These are phyloP conservation scores for Centropus unirufus DNA, from an alignment of 2,113 vertebrate genomes.

Conservation along the genomic window DNA sequence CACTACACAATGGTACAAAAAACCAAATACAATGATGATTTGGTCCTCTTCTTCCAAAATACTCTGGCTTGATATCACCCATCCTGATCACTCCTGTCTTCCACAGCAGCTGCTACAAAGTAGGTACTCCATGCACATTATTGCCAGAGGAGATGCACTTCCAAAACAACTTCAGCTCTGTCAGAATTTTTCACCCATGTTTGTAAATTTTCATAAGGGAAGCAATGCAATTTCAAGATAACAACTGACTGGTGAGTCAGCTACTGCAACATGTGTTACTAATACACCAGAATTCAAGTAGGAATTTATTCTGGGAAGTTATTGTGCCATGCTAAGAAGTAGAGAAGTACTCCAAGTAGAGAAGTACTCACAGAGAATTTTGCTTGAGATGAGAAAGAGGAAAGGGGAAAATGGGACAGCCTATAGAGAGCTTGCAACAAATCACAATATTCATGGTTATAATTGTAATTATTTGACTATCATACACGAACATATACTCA, in stretches of 20 bases:
- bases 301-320: background rate
- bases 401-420: background rate
- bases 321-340: background rate
- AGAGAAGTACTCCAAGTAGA: background rate
- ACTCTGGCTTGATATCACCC: background rate
- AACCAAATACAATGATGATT: background rate
- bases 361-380: background rate
- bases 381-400: background rate
- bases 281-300: background rate
- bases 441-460: background rate
- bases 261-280: background rate
- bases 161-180: background rate
- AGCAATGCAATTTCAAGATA: background rate
- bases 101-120: background rate
- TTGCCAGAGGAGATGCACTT: background rate
- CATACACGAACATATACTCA: background rate
- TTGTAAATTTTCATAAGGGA: background rate
- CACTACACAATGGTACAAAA: background rate
- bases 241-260: background rate
- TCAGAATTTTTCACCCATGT: background rate
- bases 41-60: background rate
- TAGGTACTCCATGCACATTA: fast-evolving
- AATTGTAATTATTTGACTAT: background rate
- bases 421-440: background rate
- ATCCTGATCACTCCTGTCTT: background rate